Evolutionary conservation across 2,888 invertebrate species (phyloP).

Genomic region (Callosobruchus maculatus): DNA sequence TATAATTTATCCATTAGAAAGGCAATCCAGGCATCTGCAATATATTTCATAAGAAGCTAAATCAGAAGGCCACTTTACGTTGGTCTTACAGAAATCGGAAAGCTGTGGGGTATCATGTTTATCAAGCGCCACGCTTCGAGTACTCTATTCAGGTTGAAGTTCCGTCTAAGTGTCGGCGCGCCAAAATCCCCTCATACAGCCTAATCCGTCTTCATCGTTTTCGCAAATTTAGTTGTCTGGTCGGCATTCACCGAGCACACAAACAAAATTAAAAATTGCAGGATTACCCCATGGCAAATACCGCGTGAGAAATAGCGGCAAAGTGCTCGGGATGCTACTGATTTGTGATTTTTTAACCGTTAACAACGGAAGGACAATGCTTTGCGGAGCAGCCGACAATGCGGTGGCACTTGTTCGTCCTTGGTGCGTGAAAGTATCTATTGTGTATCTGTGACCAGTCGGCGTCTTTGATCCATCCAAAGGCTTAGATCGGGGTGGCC

Average conservation of each 20-base stretch:
- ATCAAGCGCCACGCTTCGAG: neutral
- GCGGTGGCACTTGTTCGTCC: constrained; percentile 19
- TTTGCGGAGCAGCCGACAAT: constrained; percentile 25
- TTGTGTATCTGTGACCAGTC: constrained; percentile 13
- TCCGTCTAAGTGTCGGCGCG: neutral
- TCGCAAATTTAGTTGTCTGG: neutral
- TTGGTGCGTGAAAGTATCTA: constrained; percentile 24
- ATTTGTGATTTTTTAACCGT: constrained; percentile 10
- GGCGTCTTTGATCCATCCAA: constrained; percentile 21
- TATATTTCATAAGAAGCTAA: too few relatives aligned
- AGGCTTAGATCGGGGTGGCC: constrained; percentile 29
- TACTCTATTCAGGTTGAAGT: neutral
- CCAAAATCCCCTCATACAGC: neutral
- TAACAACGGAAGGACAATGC: constrained; percentile 17
- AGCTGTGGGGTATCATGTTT: neutral
- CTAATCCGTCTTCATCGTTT: neutral
- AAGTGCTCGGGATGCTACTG: constrained; percentile 8
- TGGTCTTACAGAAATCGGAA: too few relatives aligned
- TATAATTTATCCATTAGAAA: too few relatives aligned
- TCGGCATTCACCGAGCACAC: neutral
- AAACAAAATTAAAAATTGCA: constrained; percentile 1
- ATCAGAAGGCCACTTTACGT: too few relatives aligned
- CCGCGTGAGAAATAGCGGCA: constrained; percentile 1
- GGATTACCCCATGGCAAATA: constrained; percentile 1
- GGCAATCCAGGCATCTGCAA: too few relatives aligned